phyloP scores from a whole-genome alignment of 2,888 invertebrate genomes.

The Eupithecia insigniata region DNA sequence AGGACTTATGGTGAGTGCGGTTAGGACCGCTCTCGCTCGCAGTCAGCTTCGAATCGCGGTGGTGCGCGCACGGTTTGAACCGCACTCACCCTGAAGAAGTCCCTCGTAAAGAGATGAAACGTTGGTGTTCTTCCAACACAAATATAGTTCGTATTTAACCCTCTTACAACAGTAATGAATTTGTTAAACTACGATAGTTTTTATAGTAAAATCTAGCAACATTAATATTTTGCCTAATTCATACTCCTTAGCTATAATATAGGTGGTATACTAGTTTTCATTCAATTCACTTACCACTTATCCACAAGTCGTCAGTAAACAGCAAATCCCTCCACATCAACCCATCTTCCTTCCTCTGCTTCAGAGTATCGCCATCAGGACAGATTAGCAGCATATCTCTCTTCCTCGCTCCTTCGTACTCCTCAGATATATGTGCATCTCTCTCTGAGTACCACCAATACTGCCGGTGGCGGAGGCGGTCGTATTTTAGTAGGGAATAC shows the following conservation, averaged over 20 bases:
- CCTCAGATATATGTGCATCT: neutral
- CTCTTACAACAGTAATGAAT: too few relatives aligned
- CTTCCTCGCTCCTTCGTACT: constrained; percentile 60
- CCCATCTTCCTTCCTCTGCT: constrained; percentile 66
- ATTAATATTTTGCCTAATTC: too few relatives aligned
- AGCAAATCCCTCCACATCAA: constrained; percentile 71
- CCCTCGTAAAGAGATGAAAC: too few relatives aligned
- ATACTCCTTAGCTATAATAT: neutral
- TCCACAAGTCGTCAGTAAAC: constrained; percentile 75
- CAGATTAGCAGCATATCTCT: constrained; percentile 72
- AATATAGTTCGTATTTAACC: too few relatives aligned
- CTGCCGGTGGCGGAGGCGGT: constrained; percentile 69
- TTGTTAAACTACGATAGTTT: too few relatives aligned
- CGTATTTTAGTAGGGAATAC: constrained; percentile 62
- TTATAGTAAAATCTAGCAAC: too few relatives aligned
- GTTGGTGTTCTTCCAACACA: too few relatives aligned
- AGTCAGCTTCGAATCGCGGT: too few relatives aligned
- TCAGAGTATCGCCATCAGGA: constrained; percentile 71
- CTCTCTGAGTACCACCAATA: constrained; percentile 64
- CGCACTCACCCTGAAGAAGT: too few relatives aligned
- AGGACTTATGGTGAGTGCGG: too few relatives aligned
- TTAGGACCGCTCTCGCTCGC: too few relatives aligned
- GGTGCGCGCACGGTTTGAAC: too few relatives aligned
- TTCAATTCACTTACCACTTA: constrained; percentile 56
- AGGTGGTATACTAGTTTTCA: neutral